Percentiles rank a stretch among this genome's conserved stretches.
These are phyloP conservation scores for Spatulosminthurus flaviceps DNA, from an alignment of 2,888 invertebrate genomes.

Conservation along the genomic window DNA sequence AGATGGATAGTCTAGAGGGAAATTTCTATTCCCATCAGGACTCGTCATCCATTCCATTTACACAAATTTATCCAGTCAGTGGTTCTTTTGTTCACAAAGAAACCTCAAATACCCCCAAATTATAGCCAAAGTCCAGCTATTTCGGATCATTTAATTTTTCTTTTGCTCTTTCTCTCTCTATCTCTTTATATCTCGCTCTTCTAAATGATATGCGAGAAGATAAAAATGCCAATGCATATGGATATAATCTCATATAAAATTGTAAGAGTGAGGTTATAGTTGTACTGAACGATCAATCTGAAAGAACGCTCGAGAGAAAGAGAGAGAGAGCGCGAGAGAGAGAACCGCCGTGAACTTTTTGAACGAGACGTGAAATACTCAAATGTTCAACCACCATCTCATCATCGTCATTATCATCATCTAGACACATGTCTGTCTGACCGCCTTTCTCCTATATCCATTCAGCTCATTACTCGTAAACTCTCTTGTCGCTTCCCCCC, in stretches of 20 bases:
- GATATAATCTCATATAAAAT: not conserved
- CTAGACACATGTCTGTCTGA: slow-evolving; percentile 29
- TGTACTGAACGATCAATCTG: not conserved
- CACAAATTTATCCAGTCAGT: slow-evolving; percentile 50
- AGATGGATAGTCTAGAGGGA: slow-evolving; percentile 19
- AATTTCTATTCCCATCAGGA: slow-evolving; percentile 46
- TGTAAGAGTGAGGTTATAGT: not conserved
- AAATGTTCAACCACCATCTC: slow-evolving; percentile 44
- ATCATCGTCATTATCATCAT: slow-evolving; percentile 39
- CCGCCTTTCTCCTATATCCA: slow-evolving; percentile 30
- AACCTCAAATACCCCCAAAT: slow-evolving; percentile 51
- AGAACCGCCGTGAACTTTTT: slow-evolving; percentile 20
- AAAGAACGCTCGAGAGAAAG: too few species aligned
- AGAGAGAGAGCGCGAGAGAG: too few species aligned
- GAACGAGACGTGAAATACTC: slow-evolving; percentile 32
- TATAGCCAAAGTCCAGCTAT: slow-evolving; percentile 44
- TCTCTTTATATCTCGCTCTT: not conserved
- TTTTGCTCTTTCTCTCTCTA: slow-evolving; percentile 10
- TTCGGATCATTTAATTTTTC: slow-evolving; percentile 43
- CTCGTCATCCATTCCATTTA: slow-evolving; percentile 47
- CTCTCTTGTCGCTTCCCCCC: slow-evolving; percentile 16
- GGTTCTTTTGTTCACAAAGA: slow-evolving; percentile 49
- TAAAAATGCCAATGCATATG: not conserved
- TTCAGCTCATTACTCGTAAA: slow-evolving; percentile 33
- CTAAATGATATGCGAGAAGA: not conserved